A percentile compares a stretch with the other conserved stretches of the same genome.
phyloP scores from a whole-genome alignment of 1,140 invertebrate species.

The Helicoverpa zea region DNA sequence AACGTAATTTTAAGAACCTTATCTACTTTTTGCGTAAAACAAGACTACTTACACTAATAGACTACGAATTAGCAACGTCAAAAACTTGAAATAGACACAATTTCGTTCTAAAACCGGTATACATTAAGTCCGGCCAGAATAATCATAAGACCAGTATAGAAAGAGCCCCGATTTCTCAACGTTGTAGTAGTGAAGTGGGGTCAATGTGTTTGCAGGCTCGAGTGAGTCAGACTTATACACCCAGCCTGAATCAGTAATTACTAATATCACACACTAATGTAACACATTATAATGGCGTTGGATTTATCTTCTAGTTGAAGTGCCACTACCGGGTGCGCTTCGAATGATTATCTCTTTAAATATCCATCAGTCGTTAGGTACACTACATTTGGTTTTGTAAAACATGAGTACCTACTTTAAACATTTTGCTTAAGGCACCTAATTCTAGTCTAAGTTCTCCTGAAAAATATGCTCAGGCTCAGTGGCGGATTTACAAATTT shows the following conservation, averaged over 20 bases:
- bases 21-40: background rate
- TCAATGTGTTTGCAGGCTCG: background rate
- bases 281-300: background rate
- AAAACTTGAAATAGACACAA: slow-evolving; percentile 22
- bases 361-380: too few species aligned
- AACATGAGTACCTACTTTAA: too few species aligned
- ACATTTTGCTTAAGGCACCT: background rate
- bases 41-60: background rate
- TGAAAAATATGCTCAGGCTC: background rate
- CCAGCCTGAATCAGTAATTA: slow-evolving; percentile 33
- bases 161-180: slow-evolving; percentile 12
- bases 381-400: too few species aligned
- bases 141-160: slow-evolving; percentile 7
- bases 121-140: slow-evolving; percentile 8
- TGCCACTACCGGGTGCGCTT: background rate
- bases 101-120: slow-evolving; percentile 37
- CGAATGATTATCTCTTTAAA: background rate
- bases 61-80: background rate
- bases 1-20: background rate
- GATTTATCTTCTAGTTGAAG: background rate
- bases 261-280: slow-evolving; percentile 17
- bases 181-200: background rate
- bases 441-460: background rate
- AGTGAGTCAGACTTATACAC: slow-evolving; percentile 5
- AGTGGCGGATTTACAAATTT: too few species aligned